Evolutionary conservation across 2,888 invertebrate genomes (phyloP), one percentile per base, ranked within the genome.

Genomic region (Polymixis lichenea): DNA sequence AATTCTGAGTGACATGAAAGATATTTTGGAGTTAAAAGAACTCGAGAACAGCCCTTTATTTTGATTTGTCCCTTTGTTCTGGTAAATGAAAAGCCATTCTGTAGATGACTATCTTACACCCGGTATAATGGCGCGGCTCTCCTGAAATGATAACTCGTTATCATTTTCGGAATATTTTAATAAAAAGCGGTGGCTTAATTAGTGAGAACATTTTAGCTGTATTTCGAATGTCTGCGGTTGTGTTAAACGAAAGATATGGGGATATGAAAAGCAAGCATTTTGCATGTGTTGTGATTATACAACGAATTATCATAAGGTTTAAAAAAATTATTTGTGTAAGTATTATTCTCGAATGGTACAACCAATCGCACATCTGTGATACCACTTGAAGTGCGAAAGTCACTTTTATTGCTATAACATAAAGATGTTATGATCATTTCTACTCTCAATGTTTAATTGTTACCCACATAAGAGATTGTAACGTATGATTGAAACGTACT

Each of bases 21-120:
- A 90, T 89, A 90, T 89, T 92, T 88, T 83, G 76, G 81, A 90
- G 89, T 91, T 89, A 89, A 93, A 93, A 93, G 91, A 92, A 93
- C 85, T 93, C 88, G 79, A 86, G 89, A 89, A 89, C 89, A 90
- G 89, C 90, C 91, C 90, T 92, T 92, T 91, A 90, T 92, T 94
- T 94, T 93, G 94, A 93, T 93, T 94, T 92, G 91, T 92, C 88
- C 87, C 89, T 93, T 94, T 94, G 93, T 94, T 93, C 93, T 88
- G 83, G 82, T 86, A 91, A 94, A 93, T 93, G 91, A 91, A 92
- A 92, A 89, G 90, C 90, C 91, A 90, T 93, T 94, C 78, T 93
- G 91, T 88, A 91, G 90, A 92, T 91, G 90, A 91, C 90, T 92
- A 90, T 91, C 90, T 90, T 87, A 87, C 82, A 84, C 76, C 83